Conservation (phyloP, 1,140 invertebrate species). For the Phthorimaea operculella region DNA sequence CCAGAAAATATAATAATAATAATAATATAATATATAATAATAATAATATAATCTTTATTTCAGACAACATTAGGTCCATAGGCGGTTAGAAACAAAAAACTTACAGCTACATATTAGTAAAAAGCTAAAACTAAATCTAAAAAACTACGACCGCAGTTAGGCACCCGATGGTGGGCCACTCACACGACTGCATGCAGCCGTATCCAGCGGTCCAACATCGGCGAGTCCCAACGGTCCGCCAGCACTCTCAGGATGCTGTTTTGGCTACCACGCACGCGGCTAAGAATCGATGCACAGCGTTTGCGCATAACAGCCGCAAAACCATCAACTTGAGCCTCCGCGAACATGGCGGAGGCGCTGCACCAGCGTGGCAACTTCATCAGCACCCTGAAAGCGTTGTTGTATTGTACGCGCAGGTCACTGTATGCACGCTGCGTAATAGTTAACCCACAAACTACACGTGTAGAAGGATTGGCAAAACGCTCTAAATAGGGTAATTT, state of each 20-base stretch:
- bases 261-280: constrained; percentile 1
- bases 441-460: constrained; percentile 7
- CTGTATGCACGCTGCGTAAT: constrained; percentile 6
- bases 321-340: neutral
- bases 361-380: neutral
- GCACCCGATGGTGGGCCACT: neutral
- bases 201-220: constrained; percentile 6
- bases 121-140: no score
- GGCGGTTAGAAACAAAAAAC: no score
- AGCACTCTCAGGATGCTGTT: constrained; percentile 8
- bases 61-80: no score
- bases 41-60: no score
- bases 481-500: constrained; percentile 8
- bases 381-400: constrained; percentile 5
- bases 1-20: no score
- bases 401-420: constrained; percentile 10
- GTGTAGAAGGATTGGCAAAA: constrained; percentile 10
- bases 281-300: neutral
- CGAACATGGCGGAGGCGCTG: neutral
- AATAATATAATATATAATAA: no score
- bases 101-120: no score
- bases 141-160: no score
- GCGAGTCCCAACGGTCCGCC: constrained; percentile 8
- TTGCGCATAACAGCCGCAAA: constrained; percentile 9
- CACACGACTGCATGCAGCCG: neutral